Conservation (phyloP, 2,113 vertebrate species). For the Microtus richardsoni region DNA sequence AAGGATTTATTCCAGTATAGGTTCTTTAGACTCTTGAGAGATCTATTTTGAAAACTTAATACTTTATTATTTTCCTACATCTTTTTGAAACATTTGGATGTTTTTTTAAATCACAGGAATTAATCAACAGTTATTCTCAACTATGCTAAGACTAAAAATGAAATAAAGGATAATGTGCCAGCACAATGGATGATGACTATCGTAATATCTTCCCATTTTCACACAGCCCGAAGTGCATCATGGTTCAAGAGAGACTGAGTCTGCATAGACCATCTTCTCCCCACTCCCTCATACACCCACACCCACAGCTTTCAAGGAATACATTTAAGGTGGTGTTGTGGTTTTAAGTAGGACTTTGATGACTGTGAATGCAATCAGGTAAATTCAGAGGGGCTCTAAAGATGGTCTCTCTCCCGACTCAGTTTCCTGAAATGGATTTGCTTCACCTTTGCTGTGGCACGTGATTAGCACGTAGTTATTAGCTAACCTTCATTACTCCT, state of each 20-base stretch:
- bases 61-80: slow-evolving; percentile 18
- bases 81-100: slow-evolving; percentile 48
- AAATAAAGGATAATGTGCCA: neutral
- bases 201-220: neutral
- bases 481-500: neutral
- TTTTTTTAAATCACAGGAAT: slow-evolving; percentile 22
- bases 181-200: neutral
- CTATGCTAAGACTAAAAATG: neutral
- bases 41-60: neutral
- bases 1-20: neutral
- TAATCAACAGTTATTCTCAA: slow-evolving; percentile 31
- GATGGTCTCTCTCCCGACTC: neutral
- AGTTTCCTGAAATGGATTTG: neutral
- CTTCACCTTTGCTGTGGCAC: neutral
- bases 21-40: slow-evolving; percentile 20
- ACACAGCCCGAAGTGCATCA: neutral
- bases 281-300: no score
- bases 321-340: neutral
- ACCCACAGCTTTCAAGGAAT: neutral
- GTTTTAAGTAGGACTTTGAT: neutral
- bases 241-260: neutral
- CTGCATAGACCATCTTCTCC: neutral
- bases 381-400: neutral
- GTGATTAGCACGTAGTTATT: neutral
- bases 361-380: neutral